phyloP scores from a whole-genome alignment of 64 coral and sea anemone species.

The Platygyra sinensis region DNA sequence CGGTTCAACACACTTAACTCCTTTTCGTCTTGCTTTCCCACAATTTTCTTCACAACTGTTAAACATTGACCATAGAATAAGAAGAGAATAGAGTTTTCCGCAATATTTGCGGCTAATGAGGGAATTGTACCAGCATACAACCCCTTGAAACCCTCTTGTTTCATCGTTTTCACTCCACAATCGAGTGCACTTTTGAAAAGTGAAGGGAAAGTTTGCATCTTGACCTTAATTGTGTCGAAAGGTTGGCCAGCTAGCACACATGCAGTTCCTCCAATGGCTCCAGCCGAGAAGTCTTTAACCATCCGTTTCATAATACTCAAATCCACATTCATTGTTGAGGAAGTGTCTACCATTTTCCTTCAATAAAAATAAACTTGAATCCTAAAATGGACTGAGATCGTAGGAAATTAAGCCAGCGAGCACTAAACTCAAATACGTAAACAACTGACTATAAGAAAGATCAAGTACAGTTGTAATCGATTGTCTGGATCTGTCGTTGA shows the following conservation, averaged over 20 bases:
- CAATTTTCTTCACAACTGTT: constrained; percentile 65
- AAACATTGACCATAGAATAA: constrained; percentile 95
- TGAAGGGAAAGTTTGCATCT: constrained; percentile 95
- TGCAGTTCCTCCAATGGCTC: constrained; percentile 88
- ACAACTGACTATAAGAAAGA: no score
- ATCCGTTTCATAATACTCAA: constrained; percentile 70
- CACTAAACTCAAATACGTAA: no score
- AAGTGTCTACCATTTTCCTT: constrained; percentile 3
- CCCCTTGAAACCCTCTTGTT: constrained; percentile 76
- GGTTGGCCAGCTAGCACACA: constrained; percentile 97
- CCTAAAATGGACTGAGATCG: not conserved
- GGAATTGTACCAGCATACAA: constrained; percentile 94
- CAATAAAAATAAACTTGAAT: not conserved
- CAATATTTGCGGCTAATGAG: constrained; percentile 79
- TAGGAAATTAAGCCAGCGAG: not conserved
- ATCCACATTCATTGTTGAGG: constrained; percentile 32
- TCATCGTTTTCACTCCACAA: constrained; percentile 88
- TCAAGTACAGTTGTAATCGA: no score
- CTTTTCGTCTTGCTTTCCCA: constrained; percentile 65
- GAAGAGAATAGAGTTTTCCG: constrained; percentile 92
- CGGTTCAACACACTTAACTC: constrained; percentile 80
- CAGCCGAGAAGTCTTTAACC: constrained; percentile 90
- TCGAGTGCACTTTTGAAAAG: constrained; percentile 85
- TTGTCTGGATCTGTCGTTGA: no score
- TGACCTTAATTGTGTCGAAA: constrained; percentile 97